Percentiles rank a stretch among this genome's conserved stretches.
These are phyloP conservation scores for Falco cherrug DNA, from an alignment of 2,797 vertebrate species.

Conservation along the genomic window DNA sequence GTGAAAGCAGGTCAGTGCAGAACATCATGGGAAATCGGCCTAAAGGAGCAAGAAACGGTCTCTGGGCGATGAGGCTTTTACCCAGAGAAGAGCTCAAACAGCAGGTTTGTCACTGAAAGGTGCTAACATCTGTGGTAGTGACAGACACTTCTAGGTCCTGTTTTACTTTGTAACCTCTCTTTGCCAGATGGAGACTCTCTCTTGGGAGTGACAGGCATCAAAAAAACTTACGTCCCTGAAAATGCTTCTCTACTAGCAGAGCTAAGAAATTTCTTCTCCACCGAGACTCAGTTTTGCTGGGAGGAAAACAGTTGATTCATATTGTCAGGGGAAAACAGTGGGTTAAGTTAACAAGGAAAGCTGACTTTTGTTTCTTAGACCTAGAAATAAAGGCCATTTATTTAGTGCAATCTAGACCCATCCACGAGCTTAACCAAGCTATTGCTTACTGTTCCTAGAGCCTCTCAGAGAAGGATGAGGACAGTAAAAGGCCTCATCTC, in stretches of 20 bases:
- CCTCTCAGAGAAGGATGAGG: background rate
- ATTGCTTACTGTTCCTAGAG: background rate
- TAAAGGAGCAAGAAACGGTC: background rate
- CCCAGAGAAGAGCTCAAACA: background rate
- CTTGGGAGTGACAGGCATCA: background rate
- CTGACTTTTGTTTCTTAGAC: background rate
- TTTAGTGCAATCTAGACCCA: background rate
- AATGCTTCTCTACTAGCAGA: background rate
- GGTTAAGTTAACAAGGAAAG: background rate
- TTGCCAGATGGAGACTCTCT: background rate
- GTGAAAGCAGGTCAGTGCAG: background rate
- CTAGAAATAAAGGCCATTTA: background rate
- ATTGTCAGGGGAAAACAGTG: background rate
- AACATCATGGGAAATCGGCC: background rate
- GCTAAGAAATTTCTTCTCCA: background rate
- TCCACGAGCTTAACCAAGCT: accelerated
- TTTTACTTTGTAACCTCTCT: background rate
- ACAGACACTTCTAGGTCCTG: background rate
- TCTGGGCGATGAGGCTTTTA: background rate
- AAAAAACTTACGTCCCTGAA: background rate
- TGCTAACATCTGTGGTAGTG: background rate
- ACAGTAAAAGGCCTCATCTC: background rate
- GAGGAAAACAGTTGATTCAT: background rate
- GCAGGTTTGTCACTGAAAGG: background rate
- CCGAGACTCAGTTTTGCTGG: background rate